Conservation (phyloP, 64 coral and sea anemone genomes). For the Cladopsammia gracilis region DNA sequence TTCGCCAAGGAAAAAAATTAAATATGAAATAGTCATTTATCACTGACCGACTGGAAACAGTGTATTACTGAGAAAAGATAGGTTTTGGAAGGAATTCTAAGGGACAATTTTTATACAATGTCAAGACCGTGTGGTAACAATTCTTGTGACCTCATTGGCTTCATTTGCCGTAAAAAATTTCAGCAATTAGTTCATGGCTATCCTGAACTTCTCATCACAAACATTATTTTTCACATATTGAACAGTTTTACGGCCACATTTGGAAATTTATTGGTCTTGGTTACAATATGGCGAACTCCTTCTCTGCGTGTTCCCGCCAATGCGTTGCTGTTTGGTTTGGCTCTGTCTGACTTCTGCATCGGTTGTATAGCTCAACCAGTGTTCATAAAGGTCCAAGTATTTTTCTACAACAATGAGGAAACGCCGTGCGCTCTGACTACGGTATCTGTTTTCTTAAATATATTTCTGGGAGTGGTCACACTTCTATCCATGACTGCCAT, state of each 20-base stretch:
- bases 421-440: neutral
- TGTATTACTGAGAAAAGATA: no score
- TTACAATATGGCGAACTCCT: conserved; percentile 19
- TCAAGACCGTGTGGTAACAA: neutral
- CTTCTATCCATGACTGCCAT: conserved; percentile 1
- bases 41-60: no score
- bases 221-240: conserved; percentile 5
- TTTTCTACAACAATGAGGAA: neutral
- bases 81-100: no score
- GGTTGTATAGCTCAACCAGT: conserved; percentile 33
- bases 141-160: neutral
- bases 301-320: conserved; percentile 35
- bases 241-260: neutral
- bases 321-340: conserved; percentile 35
- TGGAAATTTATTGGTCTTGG: conserved; percentile 33
- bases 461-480: neutral
- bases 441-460: neutral
- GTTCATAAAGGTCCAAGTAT: neutral
- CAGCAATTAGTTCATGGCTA: neutral
- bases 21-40: no score
- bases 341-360: conserved; percentile 45
- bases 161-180: neutral
- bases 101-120: neutral
- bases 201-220: neutral
- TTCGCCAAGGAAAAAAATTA: no score